Evolutionary conservation across 2,888 invertebrate genomes (phyloP), one percentile per base, ranked within the genome.

Genomic region (Anodontia alba): DNA sequence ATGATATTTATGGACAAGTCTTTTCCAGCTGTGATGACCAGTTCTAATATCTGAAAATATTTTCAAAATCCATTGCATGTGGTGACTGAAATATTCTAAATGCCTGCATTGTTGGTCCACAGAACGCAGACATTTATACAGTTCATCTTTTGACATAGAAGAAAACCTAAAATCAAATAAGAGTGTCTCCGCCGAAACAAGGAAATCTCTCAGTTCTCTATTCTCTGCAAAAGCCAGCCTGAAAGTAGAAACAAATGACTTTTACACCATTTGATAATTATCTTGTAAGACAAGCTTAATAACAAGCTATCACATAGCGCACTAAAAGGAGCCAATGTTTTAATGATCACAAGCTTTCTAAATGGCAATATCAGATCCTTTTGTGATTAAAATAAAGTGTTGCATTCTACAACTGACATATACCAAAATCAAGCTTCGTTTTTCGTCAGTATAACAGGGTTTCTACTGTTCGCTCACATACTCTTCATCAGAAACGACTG

Each of bases 131-230:
- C 88, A 83, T 31, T 78, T 76, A 33, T 57, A 76, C 33, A 91
- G 71, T 77, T 92, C 92, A 17, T 88, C 84, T 71, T 87, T 83
- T 15, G 81, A 88, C 91, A 92, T 90, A 72, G 88, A 88, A 12
- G 89, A 86, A 49, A 92, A 87, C 8, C 91, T 79, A 68, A 90
- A 90, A 42, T 87, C 84, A 81, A 92, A 93, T 33, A 92, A 80
- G 8, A 80, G 36, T 0, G 85, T 87, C 70, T 93, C 93, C 5
- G 91, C 89, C 8, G 83, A 68, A n/a, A 88, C 10, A 15, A 92
- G 86, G 71, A 92, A 92, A 10, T 79, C 71, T 54, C 72, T 43
- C 62, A 89, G 83, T 20, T 89, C 89, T 8, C 67, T 29, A 66
- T 90, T 86, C 46, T 78, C 78, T 71, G 87, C 84, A 49, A 89